Evolutionary conservation across 2,113 vertebrate genomes (phyloP), one percentile per base, ranked within the genome.

Genomic region (Potamarius usumacintae): DNA sequence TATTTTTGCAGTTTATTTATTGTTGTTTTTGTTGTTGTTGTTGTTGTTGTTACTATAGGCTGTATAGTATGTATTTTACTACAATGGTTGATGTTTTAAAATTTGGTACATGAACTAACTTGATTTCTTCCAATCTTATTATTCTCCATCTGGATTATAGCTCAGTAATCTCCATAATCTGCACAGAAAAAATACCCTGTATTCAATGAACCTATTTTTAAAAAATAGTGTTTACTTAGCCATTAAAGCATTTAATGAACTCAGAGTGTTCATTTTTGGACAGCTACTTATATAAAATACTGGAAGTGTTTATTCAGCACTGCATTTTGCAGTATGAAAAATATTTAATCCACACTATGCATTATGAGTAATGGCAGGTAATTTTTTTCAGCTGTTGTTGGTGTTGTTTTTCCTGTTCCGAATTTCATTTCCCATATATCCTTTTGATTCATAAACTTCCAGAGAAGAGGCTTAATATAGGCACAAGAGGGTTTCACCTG

Each of bases 401-500:
- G 83, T 89, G 85, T 84, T 87, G 34, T 88, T 78, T 60, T 89
- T 85, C 80, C 76, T 72, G 11, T 90, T 87, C 63, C 76, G 80
- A 20, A 53, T 74, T 89, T 83, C 18, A 71, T 89, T 86, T 74
- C 71, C 65, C 80, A 4, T 78, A 69, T 81, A 91, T 89, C 86
- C 87, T 85, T 79, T 83, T 90, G 89, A 48, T 85, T 87, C 88
- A 90, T 82, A 89, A 60, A 52, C 82, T 84, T 84, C 25, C 87
- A 85, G 53, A 76, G 63, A 83, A 82, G 60, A 52, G 53, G n/a
- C 85, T 77, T 74, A 90, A 85, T 89, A 89, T 87, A 89, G 71
- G 3, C 80, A 77, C 81, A 50, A 78, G 50, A 85, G 81, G 34
- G 34, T 71, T 85, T 92, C 92, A 92, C 90, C 92, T 92, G 92